These are phyloP conservation scores for Cryptus armator DNA, from an alignment of 2,888 invertebrate genomes.

Conservation along the genomic window DNA sequence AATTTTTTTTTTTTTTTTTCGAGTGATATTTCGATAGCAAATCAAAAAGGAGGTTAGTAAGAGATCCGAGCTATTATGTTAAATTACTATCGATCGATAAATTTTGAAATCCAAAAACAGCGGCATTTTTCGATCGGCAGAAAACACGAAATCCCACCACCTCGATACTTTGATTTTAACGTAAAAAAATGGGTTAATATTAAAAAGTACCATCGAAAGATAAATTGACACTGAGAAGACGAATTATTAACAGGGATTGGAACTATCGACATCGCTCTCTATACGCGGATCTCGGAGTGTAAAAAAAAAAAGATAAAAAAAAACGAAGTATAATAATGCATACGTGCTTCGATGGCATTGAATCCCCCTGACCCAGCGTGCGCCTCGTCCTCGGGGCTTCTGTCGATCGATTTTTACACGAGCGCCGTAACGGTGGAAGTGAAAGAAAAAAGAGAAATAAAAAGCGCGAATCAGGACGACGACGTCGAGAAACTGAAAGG, in stretches of 20 bases:
- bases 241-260: background rate
- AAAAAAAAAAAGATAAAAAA: no score
- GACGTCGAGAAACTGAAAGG: slow-evolving; percentile 57
- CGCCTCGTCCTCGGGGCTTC: slow-evolving; percentile 69
- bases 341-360: slow-evolving; percentile 71
- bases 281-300: no score
- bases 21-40: background rate
- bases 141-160: background rate
- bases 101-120: background rate
- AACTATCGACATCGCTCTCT: background rate
- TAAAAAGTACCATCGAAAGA: background rate
- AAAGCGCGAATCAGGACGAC: slow-evolving; percentile 65
- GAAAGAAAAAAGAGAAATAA: slow-evolving; percentile 53
- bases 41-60: background rate
- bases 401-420: slow-evolving; percentile 67
- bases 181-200: background rate
- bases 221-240: background rate
- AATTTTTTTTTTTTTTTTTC: background rate
- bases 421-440: slow-evolving; percentile 44
- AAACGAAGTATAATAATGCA: slow-evolving; percentile 25
- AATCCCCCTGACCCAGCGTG: slow-evolving; percentile 74
- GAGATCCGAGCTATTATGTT: background rate
- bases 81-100: background rate
- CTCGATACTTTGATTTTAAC: background rate
- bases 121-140: background rate